Evolutionary conservation across 2,888 invertebrate species (phyloP), one percentile per base, ranked within the genome.

Genomic region (Alsophila aescularia): DNA sequence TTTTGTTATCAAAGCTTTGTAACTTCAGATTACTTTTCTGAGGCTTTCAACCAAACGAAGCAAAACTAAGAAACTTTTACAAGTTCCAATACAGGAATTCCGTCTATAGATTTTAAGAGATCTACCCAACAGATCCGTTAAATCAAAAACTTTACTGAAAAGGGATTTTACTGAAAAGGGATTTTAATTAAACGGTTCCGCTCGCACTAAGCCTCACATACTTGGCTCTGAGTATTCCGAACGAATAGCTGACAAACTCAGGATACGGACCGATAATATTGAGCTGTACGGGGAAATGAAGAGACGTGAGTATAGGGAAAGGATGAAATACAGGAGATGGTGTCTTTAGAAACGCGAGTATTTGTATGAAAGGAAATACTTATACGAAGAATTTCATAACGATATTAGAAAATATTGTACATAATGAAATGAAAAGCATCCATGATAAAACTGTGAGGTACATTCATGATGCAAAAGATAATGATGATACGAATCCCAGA

Each of bases 181-280:
- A 58, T 53, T 63, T 63, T 60, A 61, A 66, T 66, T 52, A 61
- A 63, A 63, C 44, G 47, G 34, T 31, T 51, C 18, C 27, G 27
- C 13, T 45, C 42, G 36, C 41, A 29, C 21, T 51, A 43, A 58
- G 59, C 43, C 35, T 18, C 41, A 61, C 49, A 55, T 45, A 53
- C 52, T 60, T 56, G 39, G 34, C 31, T 27, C 49, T 14, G 34
- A 51, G 54, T 42, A 54, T 56, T 58, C 27, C 36, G 36, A 41
- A 21, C 18, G 35, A 34, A 41, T 48, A 24, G 34, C 47, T 39
- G 8, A 8, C 10, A 32, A 31, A 32, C 34, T 18, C 15, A 36
- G 31, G 29, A 21, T 21, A n/a, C n/a, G n/a, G 15, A 35, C 14
- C 31, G 24, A 48, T 48, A 39, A 12, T 48, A 48, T 48, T 48